These are phyloP conservation scores for Cataglyphis cursor DNA, from an alignment of 2,888 invertebrate species.

Conservation along the genomic window DNA sequence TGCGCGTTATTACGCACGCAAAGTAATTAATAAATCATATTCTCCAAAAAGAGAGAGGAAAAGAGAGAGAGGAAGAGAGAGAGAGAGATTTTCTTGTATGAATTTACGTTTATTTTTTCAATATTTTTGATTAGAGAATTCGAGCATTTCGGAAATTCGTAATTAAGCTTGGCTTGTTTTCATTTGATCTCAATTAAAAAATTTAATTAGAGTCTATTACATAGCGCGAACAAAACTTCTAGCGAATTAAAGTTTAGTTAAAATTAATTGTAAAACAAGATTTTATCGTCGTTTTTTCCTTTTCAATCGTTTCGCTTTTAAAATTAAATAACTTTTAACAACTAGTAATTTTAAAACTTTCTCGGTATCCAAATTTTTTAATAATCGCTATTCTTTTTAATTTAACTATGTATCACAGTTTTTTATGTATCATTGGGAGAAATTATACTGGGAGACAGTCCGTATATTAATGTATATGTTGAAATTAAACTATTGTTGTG, in stretches of 20 bases:
- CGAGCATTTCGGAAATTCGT: not conserved
- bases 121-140: not conserved
- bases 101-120: not conserved
- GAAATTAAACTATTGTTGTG: not conserved
- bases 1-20: not conserved
- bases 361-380: not conserved
- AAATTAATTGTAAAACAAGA: not conserved
- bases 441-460: not conserved
- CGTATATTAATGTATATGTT: not conserved
- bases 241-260: not conserved
- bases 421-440: not conserved
- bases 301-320: not conserved
- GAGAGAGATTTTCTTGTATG: not conserved
- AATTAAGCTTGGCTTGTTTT: not conserved
- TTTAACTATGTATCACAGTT: not conserved
- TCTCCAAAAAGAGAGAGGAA: too few species aligned
- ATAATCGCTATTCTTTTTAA: not conserved
- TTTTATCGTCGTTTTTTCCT: not conserved
- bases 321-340: not conserved
- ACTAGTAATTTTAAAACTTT: not conserved
- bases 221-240: not conserved
- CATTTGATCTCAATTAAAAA: not conserved
- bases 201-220: not conserved
- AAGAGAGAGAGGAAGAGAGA: not conserved
- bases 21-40: not conserved